Evolutionary conservation across 2,888 invertebrate species (phyloP), one percentile per base, ranked within the genome.

Genomic region (Platycnemis pennipes): DNA sequence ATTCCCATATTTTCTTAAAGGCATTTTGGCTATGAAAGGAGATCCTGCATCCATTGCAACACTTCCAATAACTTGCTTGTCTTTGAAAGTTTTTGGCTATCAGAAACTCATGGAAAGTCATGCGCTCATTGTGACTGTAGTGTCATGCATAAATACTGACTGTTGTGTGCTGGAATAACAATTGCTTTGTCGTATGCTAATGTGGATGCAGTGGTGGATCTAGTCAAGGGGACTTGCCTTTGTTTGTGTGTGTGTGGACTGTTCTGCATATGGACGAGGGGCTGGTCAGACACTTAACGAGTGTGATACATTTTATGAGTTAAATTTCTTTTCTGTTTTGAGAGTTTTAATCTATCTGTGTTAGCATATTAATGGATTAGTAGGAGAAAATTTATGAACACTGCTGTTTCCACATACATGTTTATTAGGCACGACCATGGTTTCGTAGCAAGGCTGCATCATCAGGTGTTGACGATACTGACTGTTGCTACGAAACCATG

Each of bases 11-110:
- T 91, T 91, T 91, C 63, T 91, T 91, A 56, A 91, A 91, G 91
- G 91, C 56, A 91, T 91, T 91, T 56, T 91, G 91, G 91, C 63
- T 91, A 91, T 91, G 91, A 91, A 44, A 63, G 91, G 91, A 63
- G 91, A 63, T 91, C 26, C 44, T 63, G 63, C 63, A 56, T 91
- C 91, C 26, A 46, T 45, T n/a, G n/a, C 44, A 46, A 91, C 91
- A 44, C 63, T 91, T 42, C 44, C 63, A 63, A 91, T 53, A 91
- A 69, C 69, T 77, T 37, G 63, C 91, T 91, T 56, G 91, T 13
- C 44, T 87, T 87, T 31, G 49, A 8, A 88, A 46, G 13, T 89
- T 13, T 69, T 77, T 63, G 26, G 91, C 91, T 63, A 42, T 37
- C 13, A 37, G 37, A 77, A 91, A 42, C 91, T 91, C 26, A 53